These are phyloP conservation scores for Hippocampus guttulatus DNA, from an alignment of 2,113 vertebrate species.

Conservation along the genomic window DNA sequence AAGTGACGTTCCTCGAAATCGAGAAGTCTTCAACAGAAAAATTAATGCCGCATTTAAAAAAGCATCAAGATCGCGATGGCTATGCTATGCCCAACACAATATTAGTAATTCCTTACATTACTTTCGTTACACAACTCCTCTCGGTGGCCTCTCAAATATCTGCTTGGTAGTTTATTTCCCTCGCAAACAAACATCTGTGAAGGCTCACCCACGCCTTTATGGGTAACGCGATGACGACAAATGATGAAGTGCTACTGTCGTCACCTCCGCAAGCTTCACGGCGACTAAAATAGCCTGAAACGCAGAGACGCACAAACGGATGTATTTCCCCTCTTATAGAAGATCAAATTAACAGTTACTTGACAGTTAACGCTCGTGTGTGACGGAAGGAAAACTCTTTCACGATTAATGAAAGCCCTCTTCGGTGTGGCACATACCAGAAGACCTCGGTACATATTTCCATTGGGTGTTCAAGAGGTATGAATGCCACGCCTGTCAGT, in stretches of 20 bases:
- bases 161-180: background rate
- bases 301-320: constrained; percentile 1
- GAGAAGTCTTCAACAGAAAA: no score
- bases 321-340: background rate
- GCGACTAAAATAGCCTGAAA: constrained; percentile 12
- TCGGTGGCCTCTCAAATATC: background rate
- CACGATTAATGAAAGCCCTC: constrained; percentile 4
- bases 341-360: constrained; percentile 12
- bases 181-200: background rate
- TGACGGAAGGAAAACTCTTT: background rate
- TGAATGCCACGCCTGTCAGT: constrained; percentile 19
- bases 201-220: background rate
- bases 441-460: constrained; percentile 4
- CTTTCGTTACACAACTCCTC: background rate
- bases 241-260: background rate
- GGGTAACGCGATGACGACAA: constrained; percentile 8
- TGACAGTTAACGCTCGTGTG: constrained; percentile 17
- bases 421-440: background rate
- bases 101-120: background rate
- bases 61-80: no score
- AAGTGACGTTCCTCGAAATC: no score
- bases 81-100: background rate
- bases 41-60: no score
- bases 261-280: constrained; percentile 17
- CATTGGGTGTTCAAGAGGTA: constrained; percentile 15